phyloP scores from a whole-genome alignment of 2,888 invertebrate genomes.

The Caenorhabditis japonica region DNA sequence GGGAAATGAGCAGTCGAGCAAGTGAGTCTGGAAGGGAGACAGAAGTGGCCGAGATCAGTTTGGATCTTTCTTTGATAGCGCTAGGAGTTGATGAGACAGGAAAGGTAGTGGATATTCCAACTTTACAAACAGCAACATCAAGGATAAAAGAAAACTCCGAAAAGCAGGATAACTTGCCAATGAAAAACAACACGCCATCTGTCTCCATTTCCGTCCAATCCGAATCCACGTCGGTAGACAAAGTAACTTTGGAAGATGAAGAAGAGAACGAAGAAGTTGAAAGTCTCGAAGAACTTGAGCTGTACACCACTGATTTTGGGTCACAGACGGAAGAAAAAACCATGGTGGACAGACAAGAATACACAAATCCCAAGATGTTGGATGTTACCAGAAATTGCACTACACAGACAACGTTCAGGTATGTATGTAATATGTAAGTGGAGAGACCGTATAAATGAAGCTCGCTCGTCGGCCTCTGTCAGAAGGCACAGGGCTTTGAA shows the following conservation, averaged over 20 bases:
- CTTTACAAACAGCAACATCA: too few species aligned
- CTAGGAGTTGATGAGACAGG: slow-evolving; percentile 56
- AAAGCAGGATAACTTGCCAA: slow-evolving; percentile 1
- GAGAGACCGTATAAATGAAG: too few species aligned
- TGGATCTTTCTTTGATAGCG: slow-evolving; percentile 46
- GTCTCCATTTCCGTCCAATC: neutral
- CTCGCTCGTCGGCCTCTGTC: too few species aligned
- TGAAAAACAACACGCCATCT: slow-evolving; percentile 3
- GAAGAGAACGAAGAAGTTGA: slow-evolving; percentile 41
- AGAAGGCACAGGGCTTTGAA: too few species aligned
- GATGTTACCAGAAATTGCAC: slow-evolving; percentile 27
- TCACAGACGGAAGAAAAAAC: slow-evolving; percentile 31
- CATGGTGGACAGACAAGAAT: slow-evolving; percentile 30
- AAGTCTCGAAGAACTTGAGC: slow-evolving; percentile 41
- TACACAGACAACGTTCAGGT: slow-evolving; percentile 46
- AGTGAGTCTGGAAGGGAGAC: slow-evolving; percentile 33
- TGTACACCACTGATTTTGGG: slow-evolving; percentile 30
- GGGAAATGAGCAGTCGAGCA: slow-evolving; percentile 4
- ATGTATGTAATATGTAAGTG: neutral
- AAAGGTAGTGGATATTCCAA: slow-evolving; percentile 36
- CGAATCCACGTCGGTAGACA: slow-evolving; percentile 19
- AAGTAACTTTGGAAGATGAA: slow-evolving; percentile 12
- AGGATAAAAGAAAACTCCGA: neutral
- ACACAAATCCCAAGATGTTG: slow-evolving; percentile 21
- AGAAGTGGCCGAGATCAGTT: slow-evolving; percentile 38